Evolutionary conservation across 2,888 invertebrate species (phyloP).

Genomic region (Deroplatys truncata): DNA sequence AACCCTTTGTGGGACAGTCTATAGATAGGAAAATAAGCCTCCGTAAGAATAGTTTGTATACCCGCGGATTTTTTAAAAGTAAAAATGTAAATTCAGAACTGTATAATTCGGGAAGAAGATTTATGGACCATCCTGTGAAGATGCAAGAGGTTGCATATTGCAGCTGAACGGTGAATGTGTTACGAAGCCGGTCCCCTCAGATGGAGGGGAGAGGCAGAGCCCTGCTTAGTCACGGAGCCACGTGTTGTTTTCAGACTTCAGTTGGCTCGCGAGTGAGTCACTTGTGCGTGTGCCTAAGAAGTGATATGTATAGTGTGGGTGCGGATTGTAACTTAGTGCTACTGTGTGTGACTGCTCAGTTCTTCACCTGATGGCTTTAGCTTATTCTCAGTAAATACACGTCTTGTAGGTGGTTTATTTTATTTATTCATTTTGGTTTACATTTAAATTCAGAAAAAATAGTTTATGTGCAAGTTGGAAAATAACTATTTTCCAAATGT

Average conservation of each 20-base stretch:
- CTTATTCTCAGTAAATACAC: too few species aligned
- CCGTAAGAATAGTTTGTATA: too few species aligned
- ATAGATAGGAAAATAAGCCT: too few species aligned
- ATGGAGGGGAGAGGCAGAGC: background rate
- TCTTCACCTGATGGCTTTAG: background rate
- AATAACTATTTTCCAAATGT: too few species aligned
- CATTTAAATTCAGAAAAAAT: too few species aligned
- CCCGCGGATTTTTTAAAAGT: too few species aligned
- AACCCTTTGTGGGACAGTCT: too few species aligned
- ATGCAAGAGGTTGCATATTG: background rate
- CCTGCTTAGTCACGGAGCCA: background rate
- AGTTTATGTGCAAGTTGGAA: too few species aligned
- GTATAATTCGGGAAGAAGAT: too few species aligned
- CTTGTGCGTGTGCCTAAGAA: background rate
- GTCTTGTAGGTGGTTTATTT: too few species aligned
- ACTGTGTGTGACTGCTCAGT: background rate
- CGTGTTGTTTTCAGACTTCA: background rate
- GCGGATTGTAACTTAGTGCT: background rate
- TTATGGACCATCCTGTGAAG: background rate
- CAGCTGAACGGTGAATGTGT: background rate
- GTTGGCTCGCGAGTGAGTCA: background rate
- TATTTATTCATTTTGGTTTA: too few species aligned
- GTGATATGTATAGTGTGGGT: background rate
- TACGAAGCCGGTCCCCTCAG: background rate
- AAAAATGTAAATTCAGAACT: too few species aligned